Percentiles rank a stretch among this genome's conserved stretches.
These are phyloP conservation scores for Erannis defoliaria DNA, from an alignment of 2,888 invertebrate genomes.

Conservation along the genomic window DNA sequence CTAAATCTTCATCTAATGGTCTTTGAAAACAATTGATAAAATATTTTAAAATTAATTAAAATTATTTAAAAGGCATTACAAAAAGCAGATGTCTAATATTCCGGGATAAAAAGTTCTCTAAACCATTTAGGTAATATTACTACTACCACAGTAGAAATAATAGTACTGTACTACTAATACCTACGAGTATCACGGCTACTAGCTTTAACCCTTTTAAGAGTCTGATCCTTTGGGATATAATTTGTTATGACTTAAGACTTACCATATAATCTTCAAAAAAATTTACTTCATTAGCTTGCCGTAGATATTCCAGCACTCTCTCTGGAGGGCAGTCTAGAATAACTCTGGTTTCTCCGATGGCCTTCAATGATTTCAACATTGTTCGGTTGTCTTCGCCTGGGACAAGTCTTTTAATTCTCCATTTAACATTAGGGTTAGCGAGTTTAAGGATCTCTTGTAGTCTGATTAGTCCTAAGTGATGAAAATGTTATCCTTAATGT, in stretches of 20 bases:
- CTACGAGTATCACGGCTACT: no score
- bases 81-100: no score
- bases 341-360: conserved; percentile 89
- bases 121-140: no score
- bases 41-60: no score
- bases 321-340: conserved; percentile 92
- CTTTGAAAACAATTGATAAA: no score
- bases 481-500: background rate
- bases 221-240: background rate
- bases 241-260: conserved; percentile 19
- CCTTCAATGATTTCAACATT: conserved; percentile 91
- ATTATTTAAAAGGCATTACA: no score
- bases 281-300: conserved; percentile 94
- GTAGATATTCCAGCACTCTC: conserved; percentile 88
- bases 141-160: no score
- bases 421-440: conserved; percentile 89
- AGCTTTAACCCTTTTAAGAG: no score
- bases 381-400: conserved; percentile 87
- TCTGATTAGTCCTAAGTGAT: conserved; percentile 88
- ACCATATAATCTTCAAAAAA: conserved; percentile 94
- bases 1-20: no score
- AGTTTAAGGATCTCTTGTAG: conserved; percentile 93
- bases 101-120: no score
- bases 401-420: conserved; percentile 89
- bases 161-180: no score